Evolutionary conservation across 2,797 vertebrate species (phyloP), one percentile per base, ranked within the genome.

Genomic region (Enteromius unitaeniatus): DNA sequence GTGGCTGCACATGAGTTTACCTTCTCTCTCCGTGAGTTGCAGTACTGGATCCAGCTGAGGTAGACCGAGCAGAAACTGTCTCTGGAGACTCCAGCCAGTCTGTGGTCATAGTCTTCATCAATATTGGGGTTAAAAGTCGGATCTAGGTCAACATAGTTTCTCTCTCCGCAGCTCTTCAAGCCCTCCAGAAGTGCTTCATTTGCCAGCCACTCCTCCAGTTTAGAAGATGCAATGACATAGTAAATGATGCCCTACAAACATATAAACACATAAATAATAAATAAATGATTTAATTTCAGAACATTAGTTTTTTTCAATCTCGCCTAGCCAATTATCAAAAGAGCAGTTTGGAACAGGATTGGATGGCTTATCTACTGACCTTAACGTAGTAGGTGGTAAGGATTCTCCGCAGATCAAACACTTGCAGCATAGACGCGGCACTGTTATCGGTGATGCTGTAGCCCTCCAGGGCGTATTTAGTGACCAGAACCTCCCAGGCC

Each of bases 361-460:
- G 21, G n/a, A 53, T 37, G 3, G 9, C 2, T 28, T 51, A 11
- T 45, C n/a, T 69, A 74, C 91, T 73, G 11, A 99, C 98, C 97
- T 99, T 99, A 86, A 99, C 98, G 0, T 99, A 99, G 88, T 99
- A 99, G 26, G 97, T 99, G 76, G 97, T 99, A 88, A 99, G 97
- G 79, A 99, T 98, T 88, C 97, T 96, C 8, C 98, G 95, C 26
- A 99, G 96, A 86, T 99, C 98, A 49, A 99, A 99, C 87, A 99
- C 97, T 91, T 99, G 98, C 88, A 99, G 96, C 98, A 99, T 99
- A 87, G 98, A 99, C 72, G 98, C 98, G 0, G 98, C 98, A 37
- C 97, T 99, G 91, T 99, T 99, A 87, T 99, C 98, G 0, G 97
- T 99, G 93, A 99, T 99, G 92, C 98, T 99, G 86, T 99, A 99